Conservation (phyloP, 2,888 invertebrate genomes). For the Apamea crenata region DNA sequence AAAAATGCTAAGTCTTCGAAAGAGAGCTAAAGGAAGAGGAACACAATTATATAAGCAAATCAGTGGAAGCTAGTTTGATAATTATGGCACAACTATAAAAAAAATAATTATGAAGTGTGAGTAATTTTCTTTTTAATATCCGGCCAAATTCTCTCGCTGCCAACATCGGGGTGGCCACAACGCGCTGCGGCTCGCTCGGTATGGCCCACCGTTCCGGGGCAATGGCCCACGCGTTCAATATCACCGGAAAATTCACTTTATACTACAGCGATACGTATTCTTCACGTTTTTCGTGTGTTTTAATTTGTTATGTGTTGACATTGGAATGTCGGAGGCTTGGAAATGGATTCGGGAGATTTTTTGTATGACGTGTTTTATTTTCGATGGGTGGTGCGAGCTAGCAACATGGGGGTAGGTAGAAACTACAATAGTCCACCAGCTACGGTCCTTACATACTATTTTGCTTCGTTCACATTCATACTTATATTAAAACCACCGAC, state of each 20-base stretch:
- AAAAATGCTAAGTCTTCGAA: background rate
- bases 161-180: conserved; percentile 59
- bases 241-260: conserved; percentile 84
- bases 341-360: background rate
- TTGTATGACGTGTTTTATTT: background rate
- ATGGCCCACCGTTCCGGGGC: conserved; percentile 75
- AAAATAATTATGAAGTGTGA: background rate
- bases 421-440: background rate
- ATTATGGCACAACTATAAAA: background rate
- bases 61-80: background rate
- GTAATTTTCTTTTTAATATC: conserved; percentile 28
- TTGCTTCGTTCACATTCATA: background rate
- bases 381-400: background rate
- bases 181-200: conserved; percentile 64
- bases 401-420: background rate
- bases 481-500: background rate
- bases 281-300: conserved; percentile 49
- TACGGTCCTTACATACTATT: background rate
- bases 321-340: conserved; percentile 6
- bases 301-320: conserved; percentile 31
- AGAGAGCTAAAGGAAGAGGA: no score
- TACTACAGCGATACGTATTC: conserved; percentile 67
- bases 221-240: conserved; percentile 82
- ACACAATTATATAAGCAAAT: background rate
- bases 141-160: conserved; percentile 30